Base-by-base conservation (phyloP, 2,113 vertebrate genomes). In the Vidua chalybeata region DNA sequence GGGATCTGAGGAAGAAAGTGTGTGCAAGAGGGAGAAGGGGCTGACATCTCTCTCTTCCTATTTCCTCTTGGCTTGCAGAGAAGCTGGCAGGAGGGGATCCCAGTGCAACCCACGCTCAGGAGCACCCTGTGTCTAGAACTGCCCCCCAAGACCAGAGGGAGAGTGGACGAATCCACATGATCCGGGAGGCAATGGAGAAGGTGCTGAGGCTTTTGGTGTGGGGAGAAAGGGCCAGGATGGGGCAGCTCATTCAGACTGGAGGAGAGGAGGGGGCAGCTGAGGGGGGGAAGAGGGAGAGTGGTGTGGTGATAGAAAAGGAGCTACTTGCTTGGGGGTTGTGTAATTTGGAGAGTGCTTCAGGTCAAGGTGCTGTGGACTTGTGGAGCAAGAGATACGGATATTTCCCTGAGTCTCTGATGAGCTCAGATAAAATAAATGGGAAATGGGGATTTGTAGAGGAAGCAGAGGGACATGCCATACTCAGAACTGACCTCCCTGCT, bases 151-250 rank as follows among this genome's bases (percentile, higher is more conserved):
- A 96, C 37, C 54, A 41, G 74, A 94, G 28, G 55, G 88, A 95
- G 48, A 94, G 91, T 2, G 73, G 74, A 77, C 92, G 8, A 90
- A 97, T 98, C 63, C 90, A 48, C 6, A 45, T 96, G 89, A 98
- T 98, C 91, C 97, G 28, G 46, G 97, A 98, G 63, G 96, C 63
- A 3, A 96, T 98, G 11, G 97, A 97, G 58, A 98, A 98, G 98
- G 98, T 98, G 84, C 55, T 77, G 90, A 77, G 35, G 49, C 37
- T 30, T 72, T 87, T 67, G 17, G 9, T 87, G 62, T 68, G 71
- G 45, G 37, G 31, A 78, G 7, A 62, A 48, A 56, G 73, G 54
- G 30, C 35, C 35, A 23, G 68, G 43, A 43, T 51, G 41, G 21
- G 49, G 43, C 35, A 62, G 4, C 3, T 16, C 0, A 0, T 24